Evolutionary conservation across 2,797 vertebrate species (phyloP).

Genomic region (Crocidura indochinensis): DNA sequence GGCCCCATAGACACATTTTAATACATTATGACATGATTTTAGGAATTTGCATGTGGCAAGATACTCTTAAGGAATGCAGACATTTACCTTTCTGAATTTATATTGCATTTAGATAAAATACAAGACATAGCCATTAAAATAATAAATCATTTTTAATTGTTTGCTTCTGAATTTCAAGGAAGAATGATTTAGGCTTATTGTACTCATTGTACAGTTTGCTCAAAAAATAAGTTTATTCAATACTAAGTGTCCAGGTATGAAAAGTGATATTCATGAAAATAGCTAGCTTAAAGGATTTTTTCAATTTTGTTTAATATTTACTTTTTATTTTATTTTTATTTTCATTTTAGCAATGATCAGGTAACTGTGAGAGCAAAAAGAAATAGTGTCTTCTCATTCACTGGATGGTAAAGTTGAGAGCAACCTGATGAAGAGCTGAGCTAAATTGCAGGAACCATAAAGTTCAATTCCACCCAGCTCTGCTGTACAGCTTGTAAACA

Average conservation of each 20-base stretch:
- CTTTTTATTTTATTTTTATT: too few relatives aligned
- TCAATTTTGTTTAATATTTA: not conserved
- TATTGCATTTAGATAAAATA: constrained; percentile 46
- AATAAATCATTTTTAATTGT: not conserved
- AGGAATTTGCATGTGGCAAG: constrained; percentile 3
- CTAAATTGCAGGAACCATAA: not conserved
- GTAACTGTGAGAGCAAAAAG: not conserved
- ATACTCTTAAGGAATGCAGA: constrained; percentile 7
- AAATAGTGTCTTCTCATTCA: not conserved
- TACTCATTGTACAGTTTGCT: constrained; percentile 8
- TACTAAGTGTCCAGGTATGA: not conserved
- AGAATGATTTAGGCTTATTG: constrained; percentile 44
- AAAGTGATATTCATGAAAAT: constrained; percentile 29
- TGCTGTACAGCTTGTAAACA: too few relatives aligned
- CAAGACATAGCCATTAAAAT: constrained; percentile 6
- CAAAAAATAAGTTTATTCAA: not conserved
- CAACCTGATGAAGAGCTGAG: too few relatives aligned
- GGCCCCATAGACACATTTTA: too few relatives aligned
- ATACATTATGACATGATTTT: not conserved
- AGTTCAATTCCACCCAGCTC: too few relatives aligned
- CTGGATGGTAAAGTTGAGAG: too few relatives aligned
- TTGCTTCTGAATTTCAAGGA: constrained; percentile 50
- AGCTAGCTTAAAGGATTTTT: not conserved
- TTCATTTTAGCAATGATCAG: too few relatives aligned
- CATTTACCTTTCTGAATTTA: constrained; percentile 64